phyloP scores from a whole-genome alignment of 92 coral and sea anemone species.

The Epizoanthus rinbou region DNA sequence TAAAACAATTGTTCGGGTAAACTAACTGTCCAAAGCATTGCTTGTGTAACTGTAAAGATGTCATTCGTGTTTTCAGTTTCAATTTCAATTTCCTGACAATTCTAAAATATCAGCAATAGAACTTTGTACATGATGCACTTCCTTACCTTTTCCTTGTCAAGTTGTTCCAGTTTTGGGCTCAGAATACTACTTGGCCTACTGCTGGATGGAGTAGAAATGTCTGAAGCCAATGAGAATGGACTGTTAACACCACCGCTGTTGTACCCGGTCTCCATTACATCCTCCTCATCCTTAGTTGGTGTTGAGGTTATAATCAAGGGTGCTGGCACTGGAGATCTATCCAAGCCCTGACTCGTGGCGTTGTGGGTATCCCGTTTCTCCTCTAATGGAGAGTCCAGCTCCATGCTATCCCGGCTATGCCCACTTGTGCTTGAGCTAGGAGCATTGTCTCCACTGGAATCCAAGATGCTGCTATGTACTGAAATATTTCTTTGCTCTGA shows the following conservation, averaged over 20 bases:
- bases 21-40: background rate
- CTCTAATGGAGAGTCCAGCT: conserved; percentile 6
- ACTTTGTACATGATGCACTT: too few relatives aligned
- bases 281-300: conserved; percentile 61
- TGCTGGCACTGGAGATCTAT: conserved; percentile 57
- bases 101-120: too few relatives aligned
- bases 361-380: conserved; percentile 10
- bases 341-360: background rate
- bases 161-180: conserved; percentile 92
- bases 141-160: conserved; percentile 92
- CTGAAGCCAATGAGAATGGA: conserved; percentile 68
- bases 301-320: conserved; percentile 79
- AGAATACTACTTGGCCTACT: conserved; percentile 91
- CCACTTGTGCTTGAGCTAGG: background rate
- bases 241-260: conserved; percentile 59
- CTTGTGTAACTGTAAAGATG: background rate
- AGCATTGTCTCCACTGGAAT: background rate
- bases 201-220: conserved; percentile 71
- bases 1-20: too few relatives aligned
- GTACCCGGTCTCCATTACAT: conserved; percentile 37
- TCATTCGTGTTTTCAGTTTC: too few relatives aligned
- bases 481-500: background rate
- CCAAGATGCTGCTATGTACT: background rate
- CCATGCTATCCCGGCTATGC: background rate
- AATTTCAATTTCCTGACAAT: too few relatives aligned